Evolutionary conservation across 2,888 invertebrate genomes (phyloP).

Genomic region (Zelleria hepariella): DNA sequence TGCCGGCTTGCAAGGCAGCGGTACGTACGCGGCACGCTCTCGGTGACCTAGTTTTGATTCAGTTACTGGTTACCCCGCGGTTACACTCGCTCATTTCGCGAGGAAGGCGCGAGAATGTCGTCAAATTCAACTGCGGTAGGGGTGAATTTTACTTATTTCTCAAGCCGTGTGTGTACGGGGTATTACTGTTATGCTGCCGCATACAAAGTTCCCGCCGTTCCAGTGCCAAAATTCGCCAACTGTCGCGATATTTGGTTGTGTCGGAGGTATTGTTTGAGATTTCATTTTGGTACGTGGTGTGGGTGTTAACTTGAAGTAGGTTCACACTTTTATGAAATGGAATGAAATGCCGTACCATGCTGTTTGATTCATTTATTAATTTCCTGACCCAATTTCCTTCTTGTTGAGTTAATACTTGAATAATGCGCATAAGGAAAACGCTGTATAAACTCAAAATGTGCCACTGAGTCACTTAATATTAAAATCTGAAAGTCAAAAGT

Average conservation of each 20-base stretch:
- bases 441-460: no score
- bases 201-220: neutral
- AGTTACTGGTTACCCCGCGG: no score
- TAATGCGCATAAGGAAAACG: no score
- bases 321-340: neutral
- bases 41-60: constrained; percentile 3
- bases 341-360: no score
- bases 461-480: no score
- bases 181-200: neutral
- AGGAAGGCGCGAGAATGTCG: no score
- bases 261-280: neutral
- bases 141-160: no score
- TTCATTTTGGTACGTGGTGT: no score
- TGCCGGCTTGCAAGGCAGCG: neutral
- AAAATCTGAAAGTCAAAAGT: no score
- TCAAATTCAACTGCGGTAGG: no score
- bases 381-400: neutral
- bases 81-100: no score
- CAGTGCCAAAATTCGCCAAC: neutral
- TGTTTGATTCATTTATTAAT: neutral
- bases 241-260: neutral
- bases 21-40: neutral
- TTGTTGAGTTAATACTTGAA: neutral
- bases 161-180: neutral
- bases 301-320: no score